Conservation (phyloP, 2,797 vertebrate genomes). For the Rachycentron canadum region DNA sequence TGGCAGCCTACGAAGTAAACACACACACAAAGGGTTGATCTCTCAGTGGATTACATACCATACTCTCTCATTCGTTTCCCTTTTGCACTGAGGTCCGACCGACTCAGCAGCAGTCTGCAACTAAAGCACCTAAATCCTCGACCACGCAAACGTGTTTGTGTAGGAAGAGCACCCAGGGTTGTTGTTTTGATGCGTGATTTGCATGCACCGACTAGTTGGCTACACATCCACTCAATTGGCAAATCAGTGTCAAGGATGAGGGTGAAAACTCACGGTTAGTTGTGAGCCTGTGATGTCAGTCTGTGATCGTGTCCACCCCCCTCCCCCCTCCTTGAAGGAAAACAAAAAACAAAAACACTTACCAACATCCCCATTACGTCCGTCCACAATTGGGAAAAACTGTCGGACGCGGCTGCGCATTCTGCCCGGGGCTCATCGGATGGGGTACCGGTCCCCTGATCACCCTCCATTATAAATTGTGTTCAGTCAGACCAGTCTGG, state of each 20-base stretch:
- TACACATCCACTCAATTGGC: conserved; percentile 41
- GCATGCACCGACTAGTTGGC: conserved; percentile 38
- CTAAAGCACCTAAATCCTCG: conserved; percentile 11
- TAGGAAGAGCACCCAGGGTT: not conserved
- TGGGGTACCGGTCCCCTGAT: conserved; percentile 74
- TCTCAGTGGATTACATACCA: conserved; percentile 62
- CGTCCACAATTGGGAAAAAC: conserved; percentile 93
- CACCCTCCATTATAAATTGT: conserved; percentile 76
- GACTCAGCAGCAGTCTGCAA: not conserved
- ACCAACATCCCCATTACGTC: conserved; percentile 99
- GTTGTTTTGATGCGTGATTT: conserved; percentile 56
- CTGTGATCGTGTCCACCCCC: conserved; percentile 29
- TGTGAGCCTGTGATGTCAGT: conserved; percentile 55
- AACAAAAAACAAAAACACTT: conserved; percentile 76
- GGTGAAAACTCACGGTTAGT: conserved; percentile 51
- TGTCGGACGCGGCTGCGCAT: conserved; percentile 84
- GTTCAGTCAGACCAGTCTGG: conserved; percentile 31
- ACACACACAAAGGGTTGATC: conserved; percentile 2
- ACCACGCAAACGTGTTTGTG: not conserved
- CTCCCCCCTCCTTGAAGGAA: conserved; percentile 15
- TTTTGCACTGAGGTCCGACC: conserved; percentile 38
- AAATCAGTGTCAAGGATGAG: conserved; percentile 57
- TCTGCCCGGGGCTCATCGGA: conserved; percentile 74
- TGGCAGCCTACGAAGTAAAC: not conserved
- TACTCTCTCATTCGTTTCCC: conserved; percentile 32